Conservation (phyloP, 2,888 invertebrate species). For the Coleophora deauratella region DNA sequence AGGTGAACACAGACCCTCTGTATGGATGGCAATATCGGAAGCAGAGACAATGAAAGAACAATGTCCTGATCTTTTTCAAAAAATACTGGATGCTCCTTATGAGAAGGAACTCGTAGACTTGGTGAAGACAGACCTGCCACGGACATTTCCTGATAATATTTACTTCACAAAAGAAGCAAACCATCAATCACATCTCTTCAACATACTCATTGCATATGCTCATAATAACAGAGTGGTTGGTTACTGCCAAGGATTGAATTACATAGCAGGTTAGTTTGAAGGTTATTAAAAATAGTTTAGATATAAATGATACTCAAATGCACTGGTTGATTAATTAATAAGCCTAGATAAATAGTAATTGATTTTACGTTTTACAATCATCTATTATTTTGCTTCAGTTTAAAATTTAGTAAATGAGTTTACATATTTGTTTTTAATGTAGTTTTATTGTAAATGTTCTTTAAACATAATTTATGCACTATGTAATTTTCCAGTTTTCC, state of each 20-base stretch:
- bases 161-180: slow-evolving; percentile 86
- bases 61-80: slow-evolving; percentile 78
- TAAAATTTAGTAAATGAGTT: too few relatives aligned
- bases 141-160: slow-evolving; percentile 97
- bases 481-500: too few relatives aligned
- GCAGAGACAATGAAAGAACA: slow-evolving; percentile 80
- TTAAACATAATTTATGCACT: too few relatives aligned
- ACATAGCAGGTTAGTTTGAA: slow-evolving; percentile 79
- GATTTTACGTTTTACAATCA: too few relatives aligned
- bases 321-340: too few relatives aligned
- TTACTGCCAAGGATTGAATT: slow-evolving; percentile 97
- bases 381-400: too few relatives aligned
- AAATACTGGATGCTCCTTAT: slow-evolving; percentile 79
- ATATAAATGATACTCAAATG: too few relatives aligned
- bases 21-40: slow-evolving; percentile 92
- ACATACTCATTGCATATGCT: slow-evolving; percentile 91
- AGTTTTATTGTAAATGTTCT: too few relatives aligned
- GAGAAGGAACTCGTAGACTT: slow-evolving; percentile 84
- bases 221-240: slow-evolving; percentile 90
- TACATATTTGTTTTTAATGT: too few relatives aligned
- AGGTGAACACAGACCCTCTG: slow-evolving; percentile 77
- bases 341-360: too few relatives aligned
- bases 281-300: not conserved
- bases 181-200: slow-evolving; percentile 84
- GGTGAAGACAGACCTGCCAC: slow-evolving; percentile 90